Conservation (phyloP, 2,888 invertebrate genomes). For the Drosophila limbata region DNA sequence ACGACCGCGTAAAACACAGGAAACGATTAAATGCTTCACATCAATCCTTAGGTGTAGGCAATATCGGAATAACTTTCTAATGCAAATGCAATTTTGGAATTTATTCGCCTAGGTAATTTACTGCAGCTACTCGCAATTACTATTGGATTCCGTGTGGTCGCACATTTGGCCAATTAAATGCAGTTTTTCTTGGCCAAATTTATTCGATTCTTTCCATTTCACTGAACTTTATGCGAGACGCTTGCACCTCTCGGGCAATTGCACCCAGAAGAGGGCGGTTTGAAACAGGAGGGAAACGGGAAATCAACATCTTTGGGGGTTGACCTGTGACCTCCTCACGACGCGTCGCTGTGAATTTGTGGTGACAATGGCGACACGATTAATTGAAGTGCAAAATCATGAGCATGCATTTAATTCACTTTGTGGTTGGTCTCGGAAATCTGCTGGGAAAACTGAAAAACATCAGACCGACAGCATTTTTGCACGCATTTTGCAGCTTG, state of each 20-base stretch:
- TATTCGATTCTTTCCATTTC: slow-evolving; percentile 39
- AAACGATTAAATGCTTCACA: neutral
- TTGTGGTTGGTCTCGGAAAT: slow-evolving; percentile 51
- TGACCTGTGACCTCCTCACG: slow-evolving; percentile 40
- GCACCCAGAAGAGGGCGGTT: neutral
- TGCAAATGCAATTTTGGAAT: slow-evolving; percentile 16
- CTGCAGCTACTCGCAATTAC: slow-evolving; percentile 22
- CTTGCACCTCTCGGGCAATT: slow-evolving; percentile 30
- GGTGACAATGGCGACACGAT: slow-evolving; percentile 31
- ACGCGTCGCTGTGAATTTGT: slow-evolving; percentile 7
- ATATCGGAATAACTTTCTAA: slow-evolving; percentile 4
- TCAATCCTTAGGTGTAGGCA: neutral
- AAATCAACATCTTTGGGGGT: slow-evolving; percentile 21
- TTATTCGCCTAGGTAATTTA: slow-evolving; percentile 23
- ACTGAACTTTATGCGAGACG: slow-evolving; percentile 36
- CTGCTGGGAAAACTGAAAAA: slow-evolving; percentile 36
- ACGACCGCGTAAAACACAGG: neutral
- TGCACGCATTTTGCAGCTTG: slow-evolving; percentile 67
- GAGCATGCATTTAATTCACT: slow-evolving; percentile 71
- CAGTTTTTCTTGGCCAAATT: slow-evolving; percentile 33
- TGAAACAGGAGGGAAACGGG: slow-evolving; percentile 5
- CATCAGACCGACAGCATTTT: slow-evolving; percentile 42
- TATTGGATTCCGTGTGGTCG: slow-evolving; percentile 24
- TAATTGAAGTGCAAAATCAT: slow-evolving; percentile 67
- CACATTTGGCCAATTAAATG: slow-evolving; percentile 44